These are phyloP conservation scores for Leucophenga varia DNA, from an alignment of 1,140 invertebrate species.

Conservation along the genomic window DNA sequence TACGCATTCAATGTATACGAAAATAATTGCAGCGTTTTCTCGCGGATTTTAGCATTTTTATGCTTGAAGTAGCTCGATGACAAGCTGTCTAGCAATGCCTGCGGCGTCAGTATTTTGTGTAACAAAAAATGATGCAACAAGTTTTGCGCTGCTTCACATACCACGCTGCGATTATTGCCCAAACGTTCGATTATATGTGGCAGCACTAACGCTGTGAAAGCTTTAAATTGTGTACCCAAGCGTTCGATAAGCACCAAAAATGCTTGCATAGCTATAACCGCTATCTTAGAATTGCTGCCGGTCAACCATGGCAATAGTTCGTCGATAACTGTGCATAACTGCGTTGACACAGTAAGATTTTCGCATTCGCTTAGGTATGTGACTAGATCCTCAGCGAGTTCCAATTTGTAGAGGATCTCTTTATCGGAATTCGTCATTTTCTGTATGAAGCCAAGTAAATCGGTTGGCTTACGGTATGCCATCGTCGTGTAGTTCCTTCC, in stretches of 20 bases:
- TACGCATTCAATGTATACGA: conserved; percentile 84
- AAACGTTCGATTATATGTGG: conserved; percentile 81
- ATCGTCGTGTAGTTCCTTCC: too few species aligned
- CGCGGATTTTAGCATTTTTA: conserved; percentile 83
- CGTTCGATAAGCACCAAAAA: conserved; percentile 80
- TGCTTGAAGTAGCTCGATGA: conserved; percentile 73
- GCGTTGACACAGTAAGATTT: conserved; percentile 76
- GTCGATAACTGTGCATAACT: conserved; percentile 84
- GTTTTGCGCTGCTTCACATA: conserved; percentile 79
- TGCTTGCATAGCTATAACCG: conserved; percentile 86
- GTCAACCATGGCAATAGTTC: conserved; percentile 83
- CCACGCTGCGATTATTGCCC: conserved; percentile 81
- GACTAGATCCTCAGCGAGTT: conserved; percentile 74
- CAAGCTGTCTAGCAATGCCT: conserved; percentile 78
- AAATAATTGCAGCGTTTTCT: conserved; percentile 77
- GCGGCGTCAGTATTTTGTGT: conserved; percentile 75
- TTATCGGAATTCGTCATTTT: conserved; percentile 80
- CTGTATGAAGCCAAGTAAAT: conserved; percentile 80
- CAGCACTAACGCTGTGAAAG: conserved; percentile 81
- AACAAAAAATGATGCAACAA: conserved; percentile 79
- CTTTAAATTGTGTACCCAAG: conserved; percentile 84
- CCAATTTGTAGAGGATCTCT: conserved; percentile 83
- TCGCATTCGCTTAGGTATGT: conserved; percentile 72
- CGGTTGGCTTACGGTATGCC: conserved; percentile 66
- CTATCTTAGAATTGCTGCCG: conserved; percentile 90